Evolutionary conservation across 1,140 invertebrate genomes (phyloP), one percentile per base, ranked within the genome.

Genomic region (Geopemphigus sp.): DNA sequence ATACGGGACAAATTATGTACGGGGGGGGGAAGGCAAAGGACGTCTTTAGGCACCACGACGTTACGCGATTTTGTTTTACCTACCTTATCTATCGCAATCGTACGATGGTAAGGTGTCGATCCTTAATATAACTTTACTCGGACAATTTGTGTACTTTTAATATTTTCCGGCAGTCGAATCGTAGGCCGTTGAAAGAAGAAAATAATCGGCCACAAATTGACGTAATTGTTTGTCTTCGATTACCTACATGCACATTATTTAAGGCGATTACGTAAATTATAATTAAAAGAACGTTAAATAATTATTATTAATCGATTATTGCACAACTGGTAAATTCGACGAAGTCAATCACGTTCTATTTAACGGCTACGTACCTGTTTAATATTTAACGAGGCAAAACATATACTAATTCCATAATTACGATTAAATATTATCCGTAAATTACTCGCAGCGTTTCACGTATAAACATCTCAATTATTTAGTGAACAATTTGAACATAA

Each of bases 271-370:
- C 29, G 64, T 45, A 66, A 66, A 66, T 45, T 47, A 66, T 45
- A 66, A 66, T 66, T 66, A 45, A 39, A 66, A 66, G 47, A 45
- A 12, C 19, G 24, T 66, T 66, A 66, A 66, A 39, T 66, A 66
- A 47, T 66, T 66, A n/a, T 39, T 39, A 66, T 22, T 45, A 66
- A 66, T 66, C n/a, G 47, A 45, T 66, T 66, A 66, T 66, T 66
- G 12, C 63, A 19, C 32, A 66, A 39, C 32, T 63, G 17, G 26
- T 32, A 63, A 29, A 29, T 63, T 63, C 17, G 32, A 63, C 26
- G 26, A 32, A 63, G 17, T 32, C 15, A 29, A 63, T 63, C 17
- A 10, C 1, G 26, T 17, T 63, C 61, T 63, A 32, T 50, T 50
- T 50, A 50, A 14, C 32, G 8, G 32, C 32, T 39, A 39, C 3